Percentiles rank a stretch among this genome's conserved stretches.
Conservation (phyloP, 2,888 invertebrate genomes). For the Lordiphosa andalusiaca region DNA sequence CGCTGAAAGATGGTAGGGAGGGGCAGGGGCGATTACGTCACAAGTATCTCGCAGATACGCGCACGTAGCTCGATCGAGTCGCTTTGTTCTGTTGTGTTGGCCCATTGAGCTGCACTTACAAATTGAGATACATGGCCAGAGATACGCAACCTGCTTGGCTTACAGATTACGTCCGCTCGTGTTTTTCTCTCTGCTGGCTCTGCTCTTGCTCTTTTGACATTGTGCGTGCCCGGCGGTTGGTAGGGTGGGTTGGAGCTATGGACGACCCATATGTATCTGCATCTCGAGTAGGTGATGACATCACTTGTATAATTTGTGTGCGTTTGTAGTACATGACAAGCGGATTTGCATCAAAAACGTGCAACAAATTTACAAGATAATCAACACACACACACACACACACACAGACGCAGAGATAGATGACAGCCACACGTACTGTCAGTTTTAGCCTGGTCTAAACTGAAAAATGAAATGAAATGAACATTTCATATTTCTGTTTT, state of each 20-base stretch:
- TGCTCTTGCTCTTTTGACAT: conserved; percentile 7
- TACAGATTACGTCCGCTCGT: conserved; percentile 16
- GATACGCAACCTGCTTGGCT: conserved; percentile 16
- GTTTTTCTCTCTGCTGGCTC: neutral
- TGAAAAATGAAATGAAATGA: conserved; percentile 23
- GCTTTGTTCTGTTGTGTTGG: conserved; percentile 10
- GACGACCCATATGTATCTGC: conserved; percentile 6
- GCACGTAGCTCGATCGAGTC: conserved; percentile 11
- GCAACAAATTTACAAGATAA: conserved; percentile 49
- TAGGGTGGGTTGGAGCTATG: neutral
- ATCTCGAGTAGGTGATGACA: conserved; percentile 38
- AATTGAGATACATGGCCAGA: conserved; percentile 20
- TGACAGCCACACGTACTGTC: neutral
- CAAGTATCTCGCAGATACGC: conserved; percentile 34
- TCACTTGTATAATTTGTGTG: conserved; percentile 40
- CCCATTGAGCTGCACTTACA: conserved; percentile 16
- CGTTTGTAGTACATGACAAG: conserved; percentile 33
- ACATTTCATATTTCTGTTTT: conserved; percentile 23
- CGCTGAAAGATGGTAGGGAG: neutral
- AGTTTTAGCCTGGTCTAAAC: conserved; percentile 1
- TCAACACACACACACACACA: conserved; percentile 23
- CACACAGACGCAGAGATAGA: neutral
- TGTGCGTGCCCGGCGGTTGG: conserved; percentile 14
- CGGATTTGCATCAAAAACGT: conserved; percentile 49
- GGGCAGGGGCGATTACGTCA: conserved; percentile 36